These are phyloP conservation scores for Anthrax anthrax DNA, from an alignment of 2,888 invertebrate species.

Conservation along the genomic window DNA sequence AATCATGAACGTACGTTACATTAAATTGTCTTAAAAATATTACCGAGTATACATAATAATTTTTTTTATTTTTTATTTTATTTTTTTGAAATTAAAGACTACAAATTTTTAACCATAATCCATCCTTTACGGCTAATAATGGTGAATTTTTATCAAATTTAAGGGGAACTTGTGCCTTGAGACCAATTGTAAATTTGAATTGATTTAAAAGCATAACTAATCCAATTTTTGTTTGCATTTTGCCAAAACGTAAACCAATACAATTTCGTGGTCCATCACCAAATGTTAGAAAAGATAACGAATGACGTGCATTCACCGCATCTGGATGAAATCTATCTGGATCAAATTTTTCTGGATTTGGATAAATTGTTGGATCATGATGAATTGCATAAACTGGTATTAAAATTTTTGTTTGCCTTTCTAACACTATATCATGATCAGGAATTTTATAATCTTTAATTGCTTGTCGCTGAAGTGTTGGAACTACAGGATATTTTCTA, in stretches of 20 bases:
- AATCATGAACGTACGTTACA: too few species aligned
- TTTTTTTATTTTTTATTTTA: too few species aligned
- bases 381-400: constrained; percentile 32
- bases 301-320: constrained; percentile 19
- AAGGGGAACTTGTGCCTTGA: constrained; percentile 1
- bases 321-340: constrained; percentile 42
- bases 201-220: constrained; percentile 20
- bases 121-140: too few species aligned
- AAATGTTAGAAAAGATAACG: constrained; percentile 24
- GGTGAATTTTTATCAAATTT: too few species aligned
- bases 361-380: constrained; percentile 44
- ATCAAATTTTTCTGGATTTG: constrained; percentile 44
- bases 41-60: too few species aligned
- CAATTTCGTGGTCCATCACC: constrained; percentile 29
- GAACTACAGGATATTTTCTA: constrained; percentile 33
- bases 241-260: constrained; percentile 27
- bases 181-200: constrained; percentile 16
- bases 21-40: too few species aligned
- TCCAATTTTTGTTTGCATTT: constrained; percentile 26
- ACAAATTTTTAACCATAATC: too few species aligned
- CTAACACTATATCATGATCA: constrained; percentile 19
- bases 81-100: too few species aligned
- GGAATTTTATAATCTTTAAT: constrained; percentile 24
- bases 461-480: constrained; percentile 24
- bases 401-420: constrained; percentile 23